These are phyloP conservation scores for Megastigmus dorsalis DNA, from an alignment of 2,888 invertebrate species.

Conservation along the genomic window DNA sequence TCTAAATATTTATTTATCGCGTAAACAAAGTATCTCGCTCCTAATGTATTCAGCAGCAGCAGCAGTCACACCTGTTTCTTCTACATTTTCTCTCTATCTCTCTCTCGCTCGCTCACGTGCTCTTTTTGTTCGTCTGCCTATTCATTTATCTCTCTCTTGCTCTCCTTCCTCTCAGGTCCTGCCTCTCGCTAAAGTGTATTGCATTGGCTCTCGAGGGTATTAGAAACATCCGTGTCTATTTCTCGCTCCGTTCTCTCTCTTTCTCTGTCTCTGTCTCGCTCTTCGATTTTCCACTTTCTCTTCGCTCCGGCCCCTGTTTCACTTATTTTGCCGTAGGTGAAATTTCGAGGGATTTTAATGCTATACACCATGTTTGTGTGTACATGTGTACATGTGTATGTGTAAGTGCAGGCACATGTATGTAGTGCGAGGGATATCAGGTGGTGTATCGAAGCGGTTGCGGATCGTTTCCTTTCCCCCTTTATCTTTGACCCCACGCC, in stretches of 20 bases:
- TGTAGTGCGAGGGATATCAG: slow-evolving; percentile 53
- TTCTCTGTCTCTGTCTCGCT: background rate
- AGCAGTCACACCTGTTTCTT: slow-evolving; percentile 46
- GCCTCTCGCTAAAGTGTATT: slow-evolving; percentile 60
- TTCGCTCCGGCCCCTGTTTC: slow-evolving; percentile 17
- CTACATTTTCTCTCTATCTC: background rate
- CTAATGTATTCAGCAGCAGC: slow-evolving; percentile 18
- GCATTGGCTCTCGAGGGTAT: slow-evolving; percentile 58
- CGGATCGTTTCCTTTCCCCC: slow-evolving; percentile 56
- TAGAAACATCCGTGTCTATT: slow-evolving; percentile 47
- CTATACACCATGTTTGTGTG: too few relatives aligned
- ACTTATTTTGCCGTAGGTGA: slow-evolving; percentile 29
- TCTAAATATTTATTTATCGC: slow-evolving; percentile 42
- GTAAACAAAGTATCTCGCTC: background rate
- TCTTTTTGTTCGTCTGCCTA: background rate
- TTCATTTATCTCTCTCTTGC: background rate
- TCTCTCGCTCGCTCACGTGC: background rate
- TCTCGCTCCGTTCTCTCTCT: background rate
- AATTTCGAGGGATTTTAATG: slow-evolving; percentile 29
- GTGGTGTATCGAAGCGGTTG: slow-evolving; percentile 57
- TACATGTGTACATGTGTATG: background rate
- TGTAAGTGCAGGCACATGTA: background rate
- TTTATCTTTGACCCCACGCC: too few relatives aligned
- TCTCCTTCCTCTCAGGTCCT: background rate
- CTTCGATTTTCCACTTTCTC: slow-evolving; percentile 18